Percentiles rank a stretch among this genome's conserved stretches.
These are phyloP conservation scores for Vidua chalybeata DNA, from an alignment of 2,113 vertebrate species.

Conservation along the genomic window DNA sequence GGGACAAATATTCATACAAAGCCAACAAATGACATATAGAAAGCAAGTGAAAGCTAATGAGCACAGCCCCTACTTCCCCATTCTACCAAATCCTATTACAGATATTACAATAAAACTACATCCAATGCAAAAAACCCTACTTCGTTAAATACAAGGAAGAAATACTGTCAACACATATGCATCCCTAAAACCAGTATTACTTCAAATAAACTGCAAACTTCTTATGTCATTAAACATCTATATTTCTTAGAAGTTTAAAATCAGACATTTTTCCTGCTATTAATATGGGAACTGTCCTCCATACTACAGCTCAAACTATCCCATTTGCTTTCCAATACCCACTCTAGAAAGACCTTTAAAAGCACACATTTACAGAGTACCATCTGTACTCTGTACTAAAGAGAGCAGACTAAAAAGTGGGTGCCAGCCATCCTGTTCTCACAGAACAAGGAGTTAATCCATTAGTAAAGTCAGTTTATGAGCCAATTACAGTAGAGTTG, in stretches of 20 bases:
- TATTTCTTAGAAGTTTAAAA: background rate
- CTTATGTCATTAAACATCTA: background rate
- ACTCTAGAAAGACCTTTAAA: background rate
- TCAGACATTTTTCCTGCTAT: background rate
- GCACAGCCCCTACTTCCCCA: background rate
- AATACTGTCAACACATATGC: background rate
- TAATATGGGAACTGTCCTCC: background rate
- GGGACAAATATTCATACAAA: background rate
- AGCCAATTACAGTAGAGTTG: background rate
- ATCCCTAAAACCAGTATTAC: background rate
- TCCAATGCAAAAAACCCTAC: background rate
- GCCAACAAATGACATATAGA: background rate
- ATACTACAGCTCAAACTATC: background rate
- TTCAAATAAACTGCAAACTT: background rate
- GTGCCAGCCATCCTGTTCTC: slow-evolving; percentile 1
- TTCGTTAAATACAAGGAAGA: background rate
- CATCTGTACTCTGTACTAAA: slow-evolving; percentile 2
- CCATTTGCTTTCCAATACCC: background rate
- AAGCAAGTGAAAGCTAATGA: background rate
- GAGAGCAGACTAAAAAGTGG: background rate
- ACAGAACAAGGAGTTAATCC: slow-evolving; percentile 11
- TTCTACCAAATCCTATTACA: background rate
- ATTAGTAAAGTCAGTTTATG: slow-evolving; percentile 7
- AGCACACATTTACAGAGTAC: background rate
- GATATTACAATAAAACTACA: background rate